Percentiles rank a stretch among this genome's conserved stretches.
phyloP scores from a whole-genome alignment of 2,888 invertebrate species.

The Psylliodes chrysocephalus region DNA sequence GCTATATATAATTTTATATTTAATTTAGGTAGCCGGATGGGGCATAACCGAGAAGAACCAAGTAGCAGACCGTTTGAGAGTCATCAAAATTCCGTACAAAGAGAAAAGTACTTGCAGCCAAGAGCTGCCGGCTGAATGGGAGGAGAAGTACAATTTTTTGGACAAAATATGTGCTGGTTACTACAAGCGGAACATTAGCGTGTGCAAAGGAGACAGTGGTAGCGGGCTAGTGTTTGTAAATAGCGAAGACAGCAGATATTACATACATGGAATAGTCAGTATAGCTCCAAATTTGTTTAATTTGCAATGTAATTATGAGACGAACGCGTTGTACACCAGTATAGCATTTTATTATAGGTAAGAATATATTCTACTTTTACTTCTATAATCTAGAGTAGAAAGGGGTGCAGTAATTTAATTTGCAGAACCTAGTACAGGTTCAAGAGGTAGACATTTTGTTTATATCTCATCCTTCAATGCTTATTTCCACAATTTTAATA shows the following conservation, averaged over 20 bases:
- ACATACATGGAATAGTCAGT: constrained; percentile 42
- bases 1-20: too few species aligned
- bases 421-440: too few species aligned
- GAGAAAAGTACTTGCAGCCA: constrained; percentile 32
- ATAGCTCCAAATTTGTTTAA: constrained; percentile 30
- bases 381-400: too few species aligned
- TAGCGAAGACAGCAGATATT: constrained; percentile 39
- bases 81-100: constrained; percentile 40
- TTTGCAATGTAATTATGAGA: constrained; percentile 34
- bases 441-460: too few species aligned
- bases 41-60: constrained; percentile 32
- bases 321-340: constrained; percentile 40
- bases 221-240: constrained; percentile 40
- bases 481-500: too few species aligned
- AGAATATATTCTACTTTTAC: too few species aligned
- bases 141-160: constrained; percentile 34
- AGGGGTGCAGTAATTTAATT: too few species aligned
- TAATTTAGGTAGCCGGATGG: constrained; percentile 42
- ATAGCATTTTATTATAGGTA: constrained; percentile 35
- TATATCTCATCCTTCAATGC: too few species aligned
- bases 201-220: constrained; percentile 42
- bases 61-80: constrained; percentile 34
- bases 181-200: constrained; percentile 32
- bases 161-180: constrained; percentile 45
- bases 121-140: constrained; percentile 38